These are phyloP conservation scores for Euglossa dilemma DNA, from an alignment of 1,140 invertebrate species.

Conservation along the genomic window DNA sequence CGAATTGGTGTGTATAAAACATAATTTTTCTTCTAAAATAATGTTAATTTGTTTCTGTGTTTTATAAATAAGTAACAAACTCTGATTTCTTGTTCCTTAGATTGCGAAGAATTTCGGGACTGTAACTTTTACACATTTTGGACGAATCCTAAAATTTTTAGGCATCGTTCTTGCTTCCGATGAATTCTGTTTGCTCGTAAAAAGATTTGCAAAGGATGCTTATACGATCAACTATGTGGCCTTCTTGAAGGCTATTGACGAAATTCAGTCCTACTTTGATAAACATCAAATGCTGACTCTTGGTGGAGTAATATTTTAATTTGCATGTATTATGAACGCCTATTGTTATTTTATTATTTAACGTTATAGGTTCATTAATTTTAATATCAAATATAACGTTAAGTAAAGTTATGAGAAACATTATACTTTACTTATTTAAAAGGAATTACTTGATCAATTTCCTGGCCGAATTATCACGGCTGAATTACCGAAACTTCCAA, in stretches of 20 bases:
- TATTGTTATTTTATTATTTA: background rate
- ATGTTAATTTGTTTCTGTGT: background rate
- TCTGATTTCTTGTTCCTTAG: slow-evolving; percentile 72
- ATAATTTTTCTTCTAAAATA: background rate
- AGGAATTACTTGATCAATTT: slow-evolving; percentile 83
- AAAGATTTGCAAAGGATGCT: slow-evolving; percentile 87
- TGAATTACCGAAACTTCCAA: slow-evolving; percentile 85
- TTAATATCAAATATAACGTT: background rate
- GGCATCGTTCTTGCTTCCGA: slow-evolving; percentile 85
- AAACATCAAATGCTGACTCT: slow-evolving; percentile 83
- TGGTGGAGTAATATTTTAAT: slow-evolving; percentile 46
- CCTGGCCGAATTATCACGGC: slow-evolving; percentile 85
- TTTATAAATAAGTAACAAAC: background rate
- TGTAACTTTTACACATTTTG: slow-evolving; percentile 88
- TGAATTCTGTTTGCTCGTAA: slow-evolving; percentile 87
- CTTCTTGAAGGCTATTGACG: too few species aligned
- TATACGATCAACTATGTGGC: slow-evolving; percentile 89
- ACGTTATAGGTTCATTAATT: background rate
- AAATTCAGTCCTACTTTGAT: slow-evolving; percentile 82
- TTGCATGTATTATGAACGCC: slow-evolving; percentile 17
- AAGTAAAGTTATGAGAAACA: background rate
- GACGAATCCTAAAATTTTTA: slow-evolving; percentile 86
- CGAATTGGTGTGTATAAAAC: slow-evolving; percentile 83
- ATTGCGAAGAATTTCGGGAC: slow-evolving; percentile 87
- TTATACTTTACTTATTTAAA: slow-evolving; percentile 14